Base-by-base conservation (phyloP, 2,797 vertebrate genomes). In the Neostethus bicornis region DNA sequence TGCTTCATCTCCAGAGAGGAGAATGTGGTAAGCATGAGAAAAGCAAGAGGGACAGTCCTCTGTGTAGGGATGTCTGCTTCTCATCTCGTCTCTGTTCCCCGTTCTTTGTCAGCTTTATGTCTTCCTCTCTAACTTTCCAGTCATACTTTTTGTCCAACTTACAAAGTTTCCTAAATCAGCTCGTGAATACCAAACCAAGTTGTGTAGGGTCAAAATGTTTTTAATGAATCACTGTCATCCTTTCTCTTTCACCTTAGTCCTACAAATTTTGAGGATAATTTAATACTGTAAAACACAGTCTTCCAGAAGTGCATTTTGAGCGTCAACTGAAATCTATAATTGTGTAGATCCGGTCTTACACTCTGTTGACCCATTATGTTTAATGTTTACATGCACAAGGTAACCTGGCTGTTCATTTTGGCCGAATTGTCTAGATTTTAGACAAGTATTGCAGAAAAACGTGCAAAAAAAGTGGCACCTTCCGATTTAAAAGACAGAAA, bases 11-110 rank as follows among this genome's bases (percentile, higher is more conserved):
- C 35, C 52, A 56, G 24, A 20, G 52, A 47, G 51, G 79, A 75
- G 63, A 83, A 63, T 79, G 75, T n/a, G n/a, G n/a, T n/a, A 80
- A 70, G 72, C 62, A 78, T 73, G 70, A 38, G 13, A 48, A 43
- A 41, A 38, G 51, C 29, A 12, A 48, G 31, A 47, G 14, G 4
- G 14, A 52, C 48, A 52, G 38, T 49, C 20, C 55, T 28, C 28
- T 28, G 17, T 52, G 53, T 32, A n/a, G 28, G 21, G 31, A 90
- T 81, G 84, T 87, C 84, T 80, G 42, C 61, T 17, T 17, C 16
- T 16, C 17, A n/a, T 3, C 37, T 8, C 1, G 34, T 37, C 7
- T 37, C n/a, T 34, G 13, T 14, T 35, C n/a, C 32, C 14, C 5
- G 6, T 35, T 35, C 6, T 9, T 20, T 32, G 31, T 32, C 12